Conservation (phyloP, 2,797 vertebrate genomes). For the Spinibarbus caldwelli region DNA sequence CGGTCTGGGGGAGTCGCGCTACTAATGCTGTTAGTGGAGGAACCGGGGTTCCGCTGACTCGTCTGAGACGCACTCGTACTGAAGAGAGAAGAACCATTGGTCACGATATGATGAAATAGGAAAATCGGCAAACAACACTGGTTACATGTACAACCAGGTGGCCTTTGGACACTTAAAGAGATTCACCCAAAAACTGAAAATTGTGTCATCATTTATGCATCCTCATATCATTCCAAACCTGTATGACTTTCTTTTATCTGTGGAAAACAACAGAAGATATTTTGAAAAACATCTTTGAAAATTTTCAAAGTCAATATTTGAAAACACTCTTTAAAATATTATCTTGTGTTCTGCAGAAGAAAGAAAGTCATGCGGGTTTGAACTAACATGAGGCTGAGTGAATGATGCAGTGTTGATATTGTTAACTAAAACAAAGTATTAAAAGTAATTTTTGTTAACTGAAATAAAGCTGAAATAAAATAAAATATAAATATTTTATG, state of each 20-base stretch:
- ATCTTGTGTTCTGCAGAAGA: too few species aligned
- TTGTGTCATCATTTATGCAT: background rate
- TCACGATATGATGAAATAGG: too few species aligned
- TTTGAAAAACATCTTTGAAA: too few species aligned
- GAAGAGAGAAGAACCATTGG: conserved; percentile 25
- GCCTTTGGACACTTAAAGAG: background rate
- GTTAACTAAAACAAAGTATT: background rate
- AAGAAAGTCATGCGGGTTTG: too few species aligned
- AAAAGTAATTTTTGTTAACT: background rate
- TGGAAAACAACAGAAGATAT: background rate
- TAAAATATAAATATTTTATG: background rate
- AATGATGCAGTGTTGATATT: too few species aligned
- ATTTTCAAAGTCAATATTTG: too few species aligned
- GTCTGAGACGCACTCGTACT: conserved; percentile 60
- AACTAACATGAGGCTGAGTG: too few species aligned
- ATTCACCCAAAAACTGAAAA: background rate
- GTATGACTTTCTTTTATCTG: background rate
- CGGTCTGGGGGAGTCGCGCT: conserved; percentile 85
- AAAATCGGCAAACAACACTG: background rate
- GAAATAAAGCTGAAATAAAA: background rate
- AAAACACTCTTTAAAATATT: too few species aligned
- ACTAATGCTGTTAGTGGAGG: conserved; percentile 88
- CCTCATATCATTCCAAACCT: background rate
- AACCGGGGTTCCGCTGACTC: conserved; percentile 83
- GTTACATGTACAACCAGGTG: background rate